Evolutionary conservation across 2,113 vertebrate genomes (phyloP).

Genomic region (Bos javanicus): DNA sequence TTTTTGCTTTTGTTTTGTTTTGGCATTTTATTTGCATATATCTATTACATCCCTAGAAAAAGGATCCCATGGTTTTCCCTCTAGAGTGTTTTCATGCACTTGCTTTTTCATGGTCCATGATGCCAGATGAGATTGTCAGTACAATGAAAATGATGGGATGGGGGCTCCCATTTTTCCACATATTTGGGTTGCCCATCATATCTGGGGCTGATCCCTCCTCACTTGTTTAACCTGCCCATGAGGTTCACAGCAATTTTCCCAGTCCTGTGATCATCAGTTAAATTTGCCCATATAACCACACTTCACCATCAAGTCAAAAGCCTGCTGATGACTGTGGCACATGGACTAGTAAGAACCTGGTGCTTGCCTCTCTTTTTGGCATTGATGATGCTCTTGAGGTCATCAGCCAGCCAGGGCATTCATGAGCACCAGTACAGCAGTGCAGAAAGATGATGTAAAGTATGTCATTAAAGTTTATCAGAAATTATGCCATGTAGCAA

Average conservation of each 20-base stretch:
- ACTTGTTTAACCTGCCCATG: neutral
- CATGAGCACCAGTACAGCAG: neutral
- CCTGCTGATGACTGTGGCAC: neutral
- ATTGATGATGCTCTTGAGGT: neutral
- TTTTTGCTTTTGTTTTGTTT: neutral
- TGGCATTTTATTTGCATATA: neutral
- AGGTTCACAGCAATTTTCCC: neutral
- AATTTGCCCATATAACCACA: neutral
- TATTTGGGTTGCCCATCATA: neutral
- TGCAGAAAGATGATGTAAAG: neutral
- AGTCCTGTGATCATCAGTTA: neutral
- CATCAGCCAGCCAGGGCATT: neutral
- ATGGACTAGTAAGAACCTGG: neutral
- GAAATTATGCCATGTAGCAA: neutral
- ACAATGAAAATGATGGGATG: neutral
- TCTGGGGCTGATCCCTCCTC: neutral
- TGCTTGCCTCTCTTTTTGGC: neutral
- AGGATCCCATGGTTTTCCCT: neutral
- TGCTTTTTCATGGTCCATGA: neutral
- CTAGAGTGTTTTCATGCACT: neutral
- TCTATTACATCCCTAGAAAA: neutral
- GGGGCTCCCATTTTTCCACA: neutral
- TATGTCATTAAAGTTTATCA: neutral
- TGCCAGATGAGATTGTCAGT: neutral
- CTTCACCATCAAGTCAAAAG: neutral